Evolutionary conservation across 1,140 invertebrate genomes (phyloP).

Genomic region (Orchestia grillus): DNA sequence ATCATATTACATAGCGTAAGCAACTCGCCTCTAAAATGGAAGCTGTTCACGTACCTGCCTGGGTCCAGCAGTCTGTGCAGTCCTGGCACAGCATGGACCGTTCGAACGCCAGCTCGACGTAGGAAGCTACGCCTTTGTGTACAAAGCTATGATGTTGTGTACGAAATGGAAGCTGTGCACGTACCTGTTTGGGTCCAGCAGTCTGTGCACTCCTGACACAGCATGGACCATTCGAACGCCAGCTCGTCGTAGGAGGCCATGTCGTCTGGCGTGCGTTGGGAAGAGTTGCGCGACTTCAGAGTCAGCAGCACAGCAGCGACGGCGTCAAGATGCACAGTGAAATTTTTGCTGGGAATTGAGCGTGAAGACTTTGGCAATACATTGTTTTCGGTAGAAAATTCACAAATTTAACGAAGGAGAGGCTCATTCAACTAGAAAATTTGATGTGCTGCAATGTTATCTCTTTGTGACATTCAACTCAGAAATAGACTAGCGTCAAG

Average conservation of each 20-base stretch:
- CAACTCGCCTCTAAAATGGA: too few relatives aligned
- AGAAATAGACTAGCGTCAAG: neutral
- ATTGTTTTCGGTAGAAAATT: neutral
- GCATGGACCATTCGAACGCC: conserved; percentile 75
- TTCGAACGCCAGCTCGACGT: conserved; percentile 74
- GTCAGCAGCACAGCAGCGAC: neutral
- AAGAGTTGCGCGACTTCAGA: neutral
- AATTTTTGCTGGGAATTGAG: neutral
- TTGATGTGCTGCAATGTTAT: neutral
- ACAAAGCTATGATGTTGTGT: too few relatives aligned
- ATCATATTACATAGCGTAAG: too few relatives aligned
- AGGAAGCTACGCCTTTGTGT: conserved; percentile 70
- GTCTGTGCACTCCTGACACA: conserved; percentile 75
- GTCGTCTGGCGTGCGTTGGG: neutral
- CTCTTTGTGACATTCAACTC: neutral
- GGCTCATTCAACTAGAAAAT: neutral
- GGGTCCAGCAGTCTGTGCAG: conserved; percentile 75
- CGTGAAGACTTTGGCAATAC: neutral
- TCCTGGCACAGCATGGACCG: conserved; percentile 75
- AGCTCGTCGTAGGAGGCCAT: conserved; percentile 74
- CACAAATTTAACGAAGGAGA: neutral
- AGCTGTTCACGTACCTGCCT: conserved; percentile 73
- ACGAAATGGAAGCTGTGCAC: neutral
- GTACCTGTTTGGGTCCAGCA: conserved; percentile 75
- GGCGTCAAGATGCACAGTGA: neutral